Base-by-base conservation (phyloP, 2,797 vertebrate genomes). In the Prionace glauca region DNA sequence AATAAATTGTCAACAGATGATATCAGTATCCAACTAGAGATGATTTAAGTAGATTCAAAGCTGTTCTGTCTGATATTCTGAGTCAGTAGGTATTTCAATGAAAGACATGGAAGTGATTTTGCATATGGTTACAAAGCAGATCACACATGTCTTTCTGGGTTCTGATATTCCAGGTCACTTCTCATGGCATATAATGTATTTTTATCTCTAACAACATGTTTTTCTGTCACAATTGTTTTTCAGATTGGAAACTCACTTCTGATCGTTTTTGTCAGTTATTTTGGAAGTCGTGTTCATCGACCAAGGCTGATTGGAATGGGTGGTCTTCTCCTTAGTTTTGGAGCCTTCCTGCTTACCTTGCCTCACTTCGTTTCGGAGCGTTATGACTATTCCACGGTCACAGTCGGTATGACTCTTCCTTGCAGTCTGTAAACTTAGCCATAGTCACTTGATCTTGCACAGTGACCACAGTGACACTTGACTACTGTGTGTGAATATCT, bases 181-280 rank as follows among this genome's bases (percentile, higher is more conserved):
- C 4, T 1, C 24, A 12, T n/a, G 29, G 32, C 29, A 32, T 11
- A 9, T 0, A 12, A 29, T 32, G 72, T 77, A 77, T 26, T 60
- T 60, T 88, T 60, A 62, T 56, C 81, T 22, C 5, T 84, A 24
- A 45, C 65, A 71, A 94, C 18, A 71, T 10, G 11, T 26, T 18
- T 94, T 79, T 72, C 36, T 69, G 62, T 69, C 36, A 11, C 36
- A 71, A 71, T 45, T 96, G 96, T 69, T 96, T 95, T 95, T 62
- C 96, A 99, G 99, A 97, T 99, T 3, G 98, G 99, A 96, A 99
- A 99, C 45, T 97, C 98, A 16, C 96, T 98, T 93, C 98, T 99
- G 96, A 99, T 99, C 95, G 98, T 98, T 96, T 99, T 99, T 0
- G 98, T 99, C 96, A 99, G 99, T 98, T 99, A 99, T 97, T 98